These are phyloP conservation scores for Melozone crissalis DNA, from an alignment of 2,113 vertebrate species.

Conservation along the genomic window DNA sequence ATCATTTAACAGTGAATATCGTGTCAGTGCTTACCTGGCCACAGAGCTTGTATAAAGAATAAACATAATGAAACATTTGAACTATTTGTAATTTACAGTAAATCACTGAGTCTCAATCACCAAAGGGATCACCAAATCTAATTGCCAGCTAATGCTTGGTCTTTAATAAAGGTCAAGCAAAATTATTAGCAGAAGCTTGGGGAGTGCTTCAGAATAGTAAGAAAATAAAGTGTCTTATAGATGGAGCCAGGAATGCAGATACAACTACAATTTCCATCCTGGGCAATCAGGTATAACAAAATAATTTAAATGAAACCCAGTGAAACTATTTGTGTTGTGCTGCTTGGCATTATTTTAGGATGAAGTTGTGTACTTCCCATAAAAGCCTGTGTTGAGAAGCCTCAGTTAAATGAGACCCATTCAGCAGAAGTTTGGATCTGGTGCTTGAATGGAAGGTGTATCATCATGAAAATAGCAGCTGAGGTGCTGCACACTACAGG, in stretches of 20 bases:
- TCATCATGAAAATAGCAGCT: not conserved
- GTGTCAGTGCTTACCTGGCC: conserved; percentile 51
- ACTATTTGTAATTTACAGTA: conserved; percentile 37
- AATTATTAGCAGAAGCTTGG: conserved; percentile 38
- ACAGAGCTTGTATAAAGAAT: conserved; percentile 29
- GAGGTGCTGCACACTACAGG: not conserved
- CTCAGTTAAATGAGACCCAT: rapidly evolving
- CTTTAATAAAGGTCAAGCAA: conserved; percentile 62
- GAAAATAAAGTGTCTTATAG: conserved; percentile 10
- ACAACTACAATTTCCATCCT: not conserved
- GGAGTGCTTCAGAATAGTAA: not conserved
- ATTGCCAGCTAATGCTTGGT: conserved; percentile 39
- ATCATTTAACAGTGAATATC: conserved; percentile 55
- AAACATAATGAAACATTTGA: conserved; percentile 44
- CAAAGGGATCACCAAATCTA: conserved; percentile 30
- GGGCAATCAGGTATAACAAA: not conserved
- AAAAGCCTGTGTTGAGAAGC: not conserved
- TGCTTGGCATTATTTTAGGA: not conserved
- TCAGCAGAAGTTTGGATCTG: not conserved
- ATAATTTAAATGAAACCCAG: not conserved
- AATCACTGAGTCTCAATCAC: conserved; percentile 15
- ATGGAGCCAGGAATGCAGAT: not conserved
- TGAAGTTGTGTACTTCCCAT: not conserved
- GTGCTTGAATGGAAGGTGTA: not conserved
- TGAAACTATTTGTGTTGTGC: not conserved